A percentile compares a stretch with the other conserved stretches of the same genome.
phyloP scores from a whole-genome alignment of 2,113 vertebrate genomes.

The Rhynchomys soricoides region DNA sequence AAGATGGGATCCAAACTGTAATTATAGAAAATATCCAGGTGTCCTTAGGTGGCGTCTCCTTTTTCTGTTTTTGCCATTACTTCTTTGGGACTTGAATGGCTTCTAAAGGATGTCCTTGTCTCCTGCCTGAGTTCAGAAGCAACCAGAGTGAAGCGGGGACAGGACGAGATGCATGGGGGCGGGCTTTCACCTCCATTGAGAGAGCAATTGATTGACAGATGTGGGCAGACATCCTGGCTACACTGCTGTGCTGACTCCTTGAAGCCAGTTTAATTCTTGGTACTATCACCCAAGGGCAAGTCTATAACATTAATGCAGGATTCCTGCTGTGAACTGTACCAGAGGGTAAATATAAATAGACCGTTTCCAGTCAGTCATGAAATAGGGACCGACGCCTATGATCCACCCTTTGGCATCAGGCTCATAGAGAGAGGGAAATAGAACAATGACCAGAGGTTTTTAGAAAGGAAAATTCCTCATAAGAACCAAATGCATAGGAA shows the following conservation, averaged over 20 bases:
- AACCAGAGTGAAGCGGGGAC: not conserved
- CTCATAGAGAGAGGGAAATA: not conserved
- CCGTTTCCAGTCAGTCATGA: not conserved
- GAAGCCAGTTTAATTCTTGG: not conserved
- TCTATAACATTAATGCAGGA: not conserved
- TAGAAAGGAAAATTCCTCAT: not conserved
- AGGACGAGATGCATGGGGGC: not conserved
- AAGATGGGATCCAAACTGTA: not conserved
- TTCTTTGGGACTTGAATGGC: not conserved
- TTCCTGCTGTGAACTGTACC: constrained; percentile 4
- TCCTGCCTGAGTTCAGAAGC: not conserved
- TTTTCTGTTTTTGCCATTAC: not conserved
- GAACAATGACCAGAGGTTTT: not conserved
- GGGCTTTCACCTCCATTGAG: not conserved
- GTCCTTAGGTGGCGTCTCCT: not conserved
- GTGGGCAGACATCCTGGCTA: not conserved
- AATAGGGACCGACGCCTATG: not conserved
- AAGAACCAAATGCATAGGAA: not conserved
- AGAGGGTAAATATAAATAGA: not conserved
- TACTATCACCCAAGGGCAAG: not conserved
- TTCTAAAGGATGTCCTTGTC: not conserved
- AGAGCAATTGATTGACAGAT: not conserved
- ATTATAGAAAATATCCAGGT: not conserved
- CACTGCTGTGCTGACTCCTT: not conserved
- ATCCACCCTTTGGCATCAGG: not conserved